Base-by-base conservation (phyloP, 2,888 invertebrate species). In the Geotrupes spiniger region DNA sequence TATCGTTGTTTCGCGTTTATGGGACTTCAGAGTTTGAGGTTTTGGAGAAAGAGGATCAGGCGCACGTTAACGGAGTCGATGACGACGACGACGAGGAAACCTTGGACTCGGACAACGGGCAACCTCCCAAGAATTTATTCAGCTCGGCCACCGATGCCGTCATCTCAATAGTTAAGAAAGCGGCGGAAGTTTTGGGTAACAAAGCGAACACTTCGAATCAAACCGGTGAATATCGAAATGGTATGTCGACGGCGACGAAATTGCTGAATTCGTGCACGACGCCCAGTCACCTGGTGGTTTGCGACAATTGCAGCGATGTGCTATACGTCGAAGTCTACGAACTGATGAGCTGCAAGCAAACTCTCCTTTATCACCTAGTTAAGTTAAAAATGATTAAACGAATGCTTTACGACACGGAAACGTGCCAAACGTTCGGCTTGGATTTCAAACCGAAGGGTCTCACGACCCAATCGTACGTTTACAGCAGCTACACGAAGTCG, bases 21-120 rank as follows among this genome's bases (percentile, higher is more conserved):
- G 97, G 96, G 11, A 92, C 92, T 1, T 93, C 92, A 9, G 95
- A 95, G 68, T 92, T 89, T 67, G 92, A 92, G 70, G 92, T 91
- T 1, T 74, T 92, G 38, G 90, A 90, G 68, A 90, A 89, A 42
- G 91, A 90, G 67, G 87, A 85, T 60, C 81, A 85, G 10, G 79
- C 78, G 45, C 84, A 82, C 56, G 78, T 79, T n/a, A 77, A 79
- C 46, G 81, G 79, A 27, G 84, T 84, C 41, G 78, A 84, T 21
- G 84, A 86, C 52, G 84, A 83, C 58, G 79, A 81, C 52, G 86
- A 87, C 51, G 85, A 84, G 54, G 78, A 68, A 39, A 54, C 60
- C 1, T 46, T 78, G 52, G 82, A 83, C 58, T 72, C 70, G 16
- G 71, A 78, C 60, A 72, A 73, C 28, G 79, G 78, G 15, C 81